Base-by-base conservation (phyloP, 2,797 vertebrate genomes). In the Varecia variegata region DNA sequence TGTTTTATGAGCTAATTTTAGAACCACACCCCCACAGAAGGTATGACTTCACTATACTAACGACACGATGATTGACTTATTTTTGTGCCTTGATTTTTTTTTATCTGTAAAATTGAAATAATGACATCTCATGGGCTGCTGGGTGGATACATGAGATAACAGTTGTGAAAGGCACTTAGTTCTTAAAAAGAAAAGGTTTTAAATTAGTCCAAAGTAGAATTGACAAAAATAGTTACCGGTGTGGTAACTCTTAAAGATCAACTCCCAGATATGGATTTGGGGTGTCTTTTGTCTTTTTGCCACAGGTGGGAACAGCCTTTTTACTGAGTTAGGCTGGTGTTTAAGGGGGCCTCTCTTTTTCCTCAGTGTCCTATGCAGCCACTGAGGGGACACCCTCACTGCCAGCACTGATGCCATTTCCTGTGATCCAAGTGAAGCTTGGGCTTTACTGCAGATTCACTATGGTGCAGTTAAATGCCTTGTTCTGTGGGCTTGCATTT, bases 1-100 rank as follows among this genome's bases (percentile, higher is more conserved):
- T 97, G 82, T 80, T 77, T 88, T 70, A 20, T 47, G 47, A 84
- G 80, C 89, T 96, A 93, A 94, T 52, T 90, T 95, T 73, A 90
- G 95, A 93, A 68, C 21, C 60, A 79, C 60, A 23, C 77, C 90
- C 85, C 47, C 71, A 87, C 38, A 73, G 76, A 74, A 93, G 94
- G 47, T 87, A n/a, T 85, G 83, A 87, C 87, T 95, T 60, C 25
- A 15, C 95, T 82, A 25, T 88, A 77, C 87, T 96, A 84, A 93
- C 88, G 81, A 85, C 25, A 60, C 0, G 23, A 80, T 90, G 90
- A 96, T 90, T 92, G 95, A 95, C 81, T 96, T 97, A 95, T 88
- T 95, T 97, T 93, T 93, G 76, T 94, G 92, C 73, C 40, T 92
- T 85, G 54, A 84, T 74, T 54, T 92, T 90, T 91, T 95, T 96